phyloP scores from a whole-genome alignment of 2,888 invertebrate genomes.

The Platycnemis pennipes region DNA sequence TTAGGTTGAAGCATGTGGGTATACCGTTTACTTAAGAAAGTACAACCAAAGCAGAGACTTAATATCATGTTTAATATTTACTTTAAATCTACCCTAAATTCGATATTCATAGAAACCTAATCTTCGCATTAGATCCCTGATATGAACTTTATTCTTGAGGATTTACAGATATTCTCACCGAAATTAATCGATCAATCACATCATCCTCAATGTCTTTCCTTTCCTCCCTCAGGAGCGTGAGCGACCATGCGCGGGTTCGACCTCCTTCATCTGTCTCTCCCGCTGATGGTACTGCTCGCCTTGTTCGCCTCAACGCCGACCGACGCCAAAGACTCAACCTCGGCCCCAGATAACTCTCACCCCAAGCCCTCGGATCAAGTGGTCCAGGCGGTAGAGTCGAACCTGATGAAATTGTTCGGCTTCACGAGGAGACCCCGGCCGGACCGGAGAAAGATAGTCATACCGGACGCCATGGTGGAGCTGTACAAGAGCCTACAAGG shows the following conservation, averaged over 20 bases:
- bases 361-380: constrained; percentile 73
- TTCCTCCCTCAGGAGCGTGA: constrained; percentile 77
- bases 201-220: constrained; percentile 70
- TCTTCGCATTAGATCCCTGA: too few relatives aligned
- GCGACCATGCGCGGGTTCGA: constrained; percentile 77
- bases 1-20: too few relatives aligned
- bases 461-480: constrained; percentile 91
- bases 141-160: too few relatives aligned
- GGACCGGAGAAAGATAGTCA: constrained; percentile 78
- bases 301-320: constrained; percentile 73
- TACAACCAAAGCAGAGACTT: too few relatives aligned
- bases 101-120: too few relatives aligned
- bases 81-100: too few relatives aligned
- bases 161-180: too few relatives aligned
- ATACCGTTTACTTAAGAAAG: too few relatives aligned
- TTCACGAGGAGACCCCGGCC: constrained; percentile 82
- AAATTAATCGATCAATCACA: too few relatives aligned
- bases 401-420: constrained; percentile 84
- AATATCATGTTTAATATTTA: too few relatives aligned
- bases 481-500: constrained; percentile 85
- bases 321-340: constrained; percentile 77
- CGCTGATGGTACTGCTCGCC: constrained; percentile 77
- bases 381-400: constrained; percentile 81
- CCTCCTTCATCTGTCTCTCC: constrained; percentile 59
- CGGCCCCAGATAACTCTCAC: constrained; percentile 63